Percentiles rank a stretch among this genome's conserved stretches.
phyloP scores from a whole-genome alignment of 2,888 invertebrate species.

The Heliconius hortense region DNA sequence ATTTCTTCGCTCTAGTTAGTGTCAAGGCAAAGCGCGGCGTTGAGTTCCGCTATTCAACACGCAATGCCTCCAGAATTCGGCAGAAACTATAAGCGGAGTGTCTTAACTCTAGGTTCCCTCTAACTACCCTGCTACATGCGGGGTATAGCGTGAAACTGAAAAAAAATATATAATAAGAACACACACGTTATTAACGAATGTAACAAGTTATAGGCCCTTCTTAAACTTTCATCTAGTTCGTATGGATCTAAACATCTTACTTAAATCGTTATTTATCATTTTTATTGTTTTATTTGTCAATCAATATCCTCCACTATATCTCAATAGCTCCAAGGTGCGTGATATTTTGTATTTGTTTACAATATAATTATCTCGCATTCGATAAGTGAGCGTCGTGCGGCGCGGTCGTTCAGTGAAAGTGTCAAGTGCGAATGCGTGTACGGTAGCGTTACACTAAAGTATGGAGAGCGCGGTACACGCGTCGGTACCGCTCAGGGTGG shows the following conservation, averaged over 20 bases:
- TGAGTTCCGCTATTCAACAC: too few species aligned
- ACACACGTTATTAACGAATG: neutral
- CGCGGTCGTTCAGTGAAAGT: constrained; percentile 54
- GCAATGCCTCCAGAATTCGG: too few species aligned
- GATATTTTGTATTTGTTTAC: constrained; percentile 44
- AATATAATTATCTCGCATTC: constrained; percentile 55
- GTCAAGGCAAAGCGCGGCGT: too few species aligned
- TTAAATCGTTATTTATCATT: neutral
- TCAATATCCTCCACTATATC: constrained; percentile 10
- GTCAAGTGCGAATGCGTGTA: constrained; percentile 63
- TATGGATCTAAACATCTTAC: neutral
- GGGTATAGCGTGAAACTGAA: too few species aligned
- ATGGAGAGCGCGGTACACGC: constrained; percentile 83
- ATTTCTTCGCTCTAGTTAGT: too few species aligned
- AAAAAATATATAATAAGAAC: neutral
- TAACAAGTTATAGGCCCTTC: neutral
- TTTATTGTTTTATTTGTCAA: neutral
- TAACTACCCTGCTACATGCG: too few species aligned
- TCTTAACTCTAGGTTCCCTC: too few species aligned
- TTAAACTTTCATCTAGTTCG: neutral
- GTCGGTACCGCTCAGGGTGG: constrained; percentile 84
- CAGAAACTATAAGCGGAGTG: too few species aligned
- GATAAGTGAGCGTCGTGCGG: constrained; percentile 52
- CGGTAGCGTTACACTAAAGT: constrained; percentile 64
- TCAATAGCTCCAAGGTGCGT: constrained; percentile 13